Evolutionary conservation across 2,797 vertebrate genomes (phyloP), one percentile per base, ranked within the genome.

Genomic region (Argentina silus): DNA sequence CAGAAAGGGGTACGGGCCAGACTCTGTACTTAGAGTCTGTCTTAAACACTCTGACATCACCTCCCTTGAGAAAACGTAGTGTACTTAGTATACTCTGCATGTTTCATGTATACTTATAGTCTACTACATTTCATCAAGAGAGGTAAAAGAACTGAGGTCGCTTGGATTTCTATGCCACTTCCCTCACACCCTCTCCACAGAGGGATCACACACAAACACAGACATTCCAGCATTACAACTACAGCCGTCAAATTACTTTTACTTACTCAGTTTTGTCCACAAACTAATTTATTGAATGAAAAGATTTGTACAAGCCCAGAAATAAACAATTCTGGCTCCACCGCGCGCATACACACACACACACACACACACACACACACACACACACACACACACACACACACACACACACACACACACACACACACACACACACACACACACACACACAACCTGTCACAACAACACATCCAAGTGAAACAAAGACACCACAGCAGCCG

Each of bases 81-180:
- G 90, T 93, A 93, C 92, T 93, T 93, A 93, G 92, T 93, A 93
- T 93, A 92, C 92, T 76, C 61, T 70, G 12, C 48, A 43, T 85
- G 36, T 74, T 74, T 78, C 55, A 92, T 70, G 92, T 93, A 93
- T 92, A 93, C 92, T 92, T 91, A 92, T 91, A 93, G 91, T 93
- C 90, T 92, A 92, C 92, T 93, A 93, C 92, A 93, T 93, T 93
- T 93, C 73, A 85, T 88, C 88, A 92, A 61, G 76, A 81, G 88
- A 80, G 45, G 86, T 78, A 57, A 76, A 57, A 42, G 17, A 45
- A 60, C 55, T 68, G 59, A 61, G 63, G 62, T 64, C 9, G 5
- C 44, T 36, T 36, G 27, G 27, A 36, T 36, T 36, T 36, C 60
- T 14, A 15, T 1, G 3, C 44, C 67, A 36, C 17, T 67, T 73